Base-by-base conservation (phyloP, 2,888 invertebrate species). In the Volucella zonaria region DNA sequence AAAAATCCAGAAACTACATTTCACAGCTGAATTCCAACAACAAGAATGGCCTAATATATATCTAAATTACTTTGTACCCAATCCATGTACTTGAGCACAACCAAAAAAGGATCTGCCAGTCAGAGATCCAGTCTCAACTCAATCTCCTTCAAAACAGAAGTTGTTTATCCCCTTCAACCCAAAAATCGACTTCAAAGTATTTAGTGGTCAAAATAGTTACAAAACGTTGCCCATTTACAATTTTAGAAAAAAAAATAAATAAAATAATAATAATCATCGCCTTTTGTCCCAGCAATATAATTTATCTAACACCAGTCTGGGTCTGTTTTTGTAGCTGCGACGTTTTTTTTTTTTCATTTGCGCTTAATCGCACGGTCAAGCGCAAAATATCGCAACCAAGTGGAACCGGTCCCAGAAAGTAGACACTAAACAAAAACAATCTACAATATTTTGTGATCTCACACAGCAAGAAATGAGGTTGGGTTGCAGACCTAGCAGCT, bases 281-380 rank as follows among this genome's bases (percentile, higher is more conserved):
- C 52, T 54, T 73, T 82, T 61, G 70, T 70, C 45, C 31, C 52
- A 31, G 51, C 47, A 45, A 38, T 52, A 61, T 18, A n/a, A 64
- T 43, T 51, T 51, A 54, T 64, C 49, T 45, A 45, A 64, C 31
- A 43, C 23, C 58, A 38, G 15, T 40, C 66, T 61, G 47, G 8
- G 23, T 38, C 12, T 8, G 31, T 43, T 45, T 23, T 64, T 18
- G 43, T 42, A 45, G 10, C 14, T 47, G 43, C 45, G 14, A 23
- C 31, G 31, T 6, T 31, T 31, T 23, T 23, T 31, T 31, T 59
- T 82, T 68, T 68, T 59, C 18, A 70, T 89, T 88, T 88, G 87
- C 88, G 87, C 87, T 88, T 88, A 88, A 87, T 87, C 87, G 89
- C 89, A 89, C 88, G 89, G 89, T 89, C 89, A 89, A 89, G 89